Percentiles rank a stretch among this genome's conserved stretches.
phyloP scores from a whole-genome alignment of 30 jellyfish, hydroid and myxozoan genomes.

The Cassiopea andromeda region DNA sequence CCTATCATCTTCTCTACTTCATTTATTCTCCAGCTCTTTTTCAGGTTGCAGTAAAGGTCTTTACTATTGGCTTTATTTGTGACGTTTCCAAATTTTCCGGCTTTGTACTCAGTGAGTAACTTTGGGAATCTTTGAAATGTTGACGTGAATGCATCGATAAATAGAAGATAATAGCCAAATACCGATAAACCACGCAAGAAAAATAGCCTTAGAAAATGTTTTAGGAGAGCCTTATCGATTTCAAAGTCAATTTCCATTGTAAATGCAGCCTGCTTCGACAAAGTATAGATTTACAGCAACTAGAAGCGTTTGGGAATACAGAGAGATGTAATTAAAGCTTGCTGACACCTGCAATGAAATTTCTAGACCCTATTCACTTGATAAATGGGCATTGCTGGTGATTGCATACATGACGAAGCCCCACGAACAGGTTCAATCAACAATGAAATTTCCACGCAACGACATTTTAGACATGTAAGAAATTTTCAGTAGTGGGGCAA shows the following conservation, averaged over 20 bases:
- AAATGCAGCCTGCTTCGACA: neutral
- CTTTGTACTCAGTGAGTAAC: constrained; percentile 38
- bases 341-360: neutral
- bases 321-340: neutral
- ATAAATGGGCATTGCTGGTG: neutral
- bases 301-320: neutral
- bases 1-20: constrained; percentile 52
- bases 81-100: constrained; percentile 44
- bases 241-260: constrained; percentile 3
- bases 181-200: constrained; percentile 61
- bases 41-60: constrained; percentile 60
- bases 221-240: constrained; percentile 21
- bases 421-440: too few relatives aligned
- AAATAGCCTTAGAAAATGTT: constrained; percentile 57
- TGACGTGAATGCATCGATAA: constrained; percentile 71
- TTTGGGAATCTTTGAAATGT: constrained; percentile 49
- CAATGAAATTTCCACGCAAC: too few relatives aligned
- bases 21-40: constrained; percentile 30
- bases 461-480: too few relatives aligned
- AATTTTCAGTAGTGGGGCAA: too few relatives aligned
- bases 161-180: constrained; percentile 64
- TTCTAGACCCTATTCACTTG: too few relatives aligned
- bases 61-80: constrained; percentile 63
- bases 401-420: neutral
- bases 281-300: neutral